These are phyloP conservation scores for Drosophila recens DNA, from an alignment of 2,888 invertebrate species.

Conservation along the genomic window DNA sequence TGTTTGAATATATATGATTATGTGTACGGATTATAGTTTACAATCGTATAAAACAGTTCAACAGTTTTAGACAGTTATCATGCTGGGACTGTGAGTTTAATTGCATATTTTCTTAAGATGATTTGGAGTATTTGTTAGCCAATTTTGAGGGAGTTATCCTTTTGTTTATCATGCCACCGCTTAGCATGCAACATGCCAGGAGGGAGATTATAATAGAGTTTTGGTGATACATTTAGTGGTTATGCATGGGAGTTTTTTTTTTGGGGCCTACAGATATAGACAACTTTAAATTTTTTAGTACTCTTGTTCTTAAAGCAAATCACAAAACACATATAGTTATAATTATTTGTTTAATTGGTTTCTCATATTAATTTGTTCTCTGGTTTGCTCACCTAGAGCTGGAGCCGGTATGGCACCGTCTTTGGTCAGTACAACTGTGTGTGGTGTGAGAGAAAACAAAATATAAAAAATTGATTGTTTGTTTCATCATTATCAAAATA, in stretches of 20 bases:
- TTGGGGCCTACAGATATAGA: conserved; percentile 43
- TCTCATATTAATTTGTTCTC: conserved; percentile 56
- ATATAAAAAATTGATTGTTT: conserved; percentile 46
- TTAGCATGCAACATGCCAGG: conserved; percentile 62
- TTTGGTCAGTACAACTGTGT: conserved; percentile 85
- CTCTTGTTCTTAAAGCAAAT: conserved; percentile 45
- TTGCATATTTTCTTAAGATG: conserved; percentile 23
- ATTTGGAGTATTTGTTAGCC: conserved; percentile 24
- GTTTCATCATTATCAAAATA: conserved; percentile 41
- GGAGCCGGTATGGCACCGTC: conserved; percentile 86
- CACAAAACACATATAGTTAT: conserved; percentile 49
- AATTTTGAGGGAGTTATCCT: conserved; percentile 22
- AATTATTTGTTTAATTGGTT: conserved; percentile 11
- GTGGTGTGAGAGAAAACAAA: conserved; percentile 76
- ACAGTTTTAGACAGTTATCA: conserved; percentile 35
- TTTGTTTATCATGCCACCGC: conserved; percentile 52
- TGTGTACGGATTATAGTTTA: conserved; percentile 19
- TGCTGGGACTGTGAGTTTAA: conserved; percentile 52
- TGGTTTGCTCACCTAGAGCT: conserved; percentile 85
- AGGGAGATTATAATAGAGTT: conserved; percentile 22
- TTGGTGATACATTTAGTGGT: conserved; percentile 24
- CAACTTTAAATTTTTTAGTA: conserved; percentile 26
- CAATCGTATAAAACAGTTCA: conserved; percentile 20
- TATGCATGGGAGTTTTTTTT: conserved; percentile 19
- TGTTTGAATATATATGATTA: conserved; percentile 5